These are phyloP conservation scores for Phyllotis vaccarum DNA, from an alignment of 2,797 vertebrate species.

Conservation along the genomic window DNA sequence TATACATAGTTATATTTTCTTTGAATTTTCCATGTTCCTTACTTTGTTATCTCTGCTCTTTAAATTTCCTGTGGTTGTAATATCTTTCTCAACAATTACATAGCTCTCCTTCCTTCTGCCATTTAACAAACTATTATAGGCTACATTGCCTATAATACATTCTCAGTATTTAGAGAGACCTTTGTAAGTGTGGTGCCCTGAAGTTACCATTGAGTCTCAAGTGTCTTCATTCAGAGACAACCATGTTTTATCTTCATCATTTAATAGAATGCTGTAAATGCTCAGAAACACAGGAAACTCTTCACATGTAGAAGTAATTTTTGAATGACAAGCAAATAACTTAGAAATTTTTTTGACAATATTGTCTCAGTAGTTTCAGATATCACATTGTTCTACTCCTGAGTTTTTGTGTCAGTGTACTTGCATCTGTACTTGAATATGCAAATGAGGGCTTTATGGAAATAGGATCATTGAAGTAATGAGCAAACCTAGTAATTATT, in stretches of 20 bases:
- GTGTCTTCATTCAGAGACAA: not conserved
- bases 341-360: slow-evolving; percentile 38
- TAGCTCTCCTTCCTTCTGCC: not conserved
- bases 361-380: not conserved
- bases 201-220: not conserved
- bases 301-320: not conserved
- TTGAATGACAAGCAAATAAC: not conserved
- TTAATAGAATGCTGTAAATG: not conserved
- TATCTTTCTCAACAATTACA: not conserved
- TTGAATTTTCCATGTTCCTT: not conserved
- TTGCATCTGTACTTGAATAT: not conserved
- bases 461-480: not conserved
- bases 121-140: not conserved
- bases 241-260: not conserved
- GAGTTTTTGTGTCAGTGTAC: slow-evolving; percentile 14
- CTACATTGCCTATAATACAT: not conserved
- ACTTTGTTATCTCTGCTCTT: slow-evolving; percentile 3
- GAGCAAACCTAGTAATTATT: not conserved
- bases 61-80: not conserved
- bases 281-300: not conserved
- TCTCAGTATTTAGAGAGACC: not conserved
- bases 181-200: not conserved
- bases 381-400: not conserved
- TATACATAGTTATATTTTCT: not conserved
- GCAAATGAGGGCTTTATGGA: not conserved